Conservation (phyloP, 2,888 invertebrate species). For the Ophion ventricosus region DNA sequence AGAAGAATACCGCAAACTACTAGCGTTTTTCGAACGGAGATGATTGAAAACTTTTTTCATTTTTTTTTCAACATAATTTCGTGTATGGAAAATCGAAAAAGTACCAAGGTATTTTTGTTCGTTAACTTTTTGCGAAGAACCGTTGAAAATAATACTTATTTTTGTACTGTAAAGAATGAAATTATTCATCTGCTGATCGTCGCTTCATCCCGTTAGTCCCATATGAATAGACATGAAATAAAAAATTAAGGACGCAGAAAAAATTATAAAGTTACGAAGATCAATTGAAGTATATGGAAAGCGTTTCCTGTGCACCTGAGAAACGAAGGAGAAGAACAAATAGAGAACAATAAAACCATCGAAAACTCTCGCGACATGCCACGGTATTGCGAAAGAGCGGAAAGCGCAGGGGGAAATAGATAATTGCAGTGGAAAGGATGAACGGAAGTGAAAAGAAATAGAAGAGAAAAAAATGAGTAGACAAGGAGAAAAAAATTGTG, state of each 20-base stretch:
- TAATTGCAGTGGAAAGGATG: slow-evolving; percentile 59
- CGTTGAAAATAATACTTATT: background rate
- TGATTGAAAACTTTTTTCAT: background rate
- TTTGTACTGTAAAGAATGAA: background rate
- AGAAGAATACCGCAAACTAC: too few relatives aligned
- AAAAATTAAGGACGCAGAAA: background rate
- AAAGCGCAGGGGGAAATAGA: slow-evolving; percentile 48
- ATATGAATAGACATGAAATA: background rate
- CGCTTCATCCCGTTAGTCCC: background rate
- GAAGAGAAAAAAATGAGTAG: background rate
- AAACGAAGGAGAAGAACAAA: background rate
- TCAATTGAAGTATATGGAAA: slow-evolving; percentile 17
- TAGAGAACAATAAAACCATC: slow-evolving; percentile 2
- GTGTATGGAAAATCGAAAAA: background rate
- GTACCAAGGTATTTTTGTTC: background rate
- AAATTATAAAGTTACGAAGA: background rate
- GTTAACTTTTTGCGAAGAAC: background rate
- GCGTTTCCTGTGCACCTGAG: background rate
- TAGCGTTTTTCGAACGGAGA: background rate
- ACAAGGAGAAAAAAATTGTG: slow-evolving; percentile 44
- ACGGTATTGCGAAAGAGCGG: slow-evolving; percentile 11
- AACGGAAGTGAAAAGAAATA: slow-evolving; percentile 27
- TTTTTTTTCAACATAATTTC: background rate
- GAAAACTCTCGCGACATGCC: slow-evolving; percentile 19
- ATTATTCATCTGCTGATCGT: background rate